Conservation (phyloP, 2,797 vertebrate genomes). For the Chromobotia macracanthus region DNA sequence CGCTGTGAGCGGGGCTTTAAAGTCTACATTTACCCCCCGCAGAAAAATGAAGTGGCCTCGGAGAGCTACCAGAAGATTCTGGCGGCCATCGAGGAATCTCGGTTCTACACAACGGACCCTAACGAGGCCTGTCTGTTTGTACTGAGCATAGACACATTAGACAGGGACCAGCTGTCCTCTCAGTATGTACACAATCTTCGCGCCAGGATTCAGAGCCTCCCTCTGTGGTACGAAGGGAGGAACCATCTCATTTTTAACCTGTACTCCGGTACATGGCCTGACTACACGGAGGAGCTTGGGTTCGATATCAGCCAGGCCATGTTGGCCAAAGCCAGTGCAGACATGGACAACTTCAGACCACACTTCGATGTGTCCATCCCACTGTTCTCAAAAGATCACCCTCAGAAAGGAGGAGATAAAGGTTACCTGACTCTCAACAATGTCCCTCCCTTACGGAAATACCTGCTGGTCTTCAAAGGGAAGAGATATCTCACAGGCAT, state of each 20-base stretch:
- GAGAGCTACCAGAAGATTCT: conserved; percentile 82
- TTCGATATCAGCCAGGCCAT: conserved; percentile 83
- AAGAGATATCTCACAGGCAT: conserved; percentile 85
- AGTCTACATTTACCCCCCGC: conserved; percentile 79
- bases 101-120: conserved; percentile 78
- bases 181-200: conserved; percentile 78
- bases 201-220: conserved; percentile 77
- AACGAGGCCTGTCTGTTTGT: conserved; percentile 77
- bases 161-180: conserved; percentile 79
- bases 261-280: conserved; percentile 83
- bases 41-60: conserved; percentile 75
- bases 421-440: conserved; percentile 72
- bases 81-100: conserved; percentile 76
- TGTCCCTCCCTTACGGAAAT: conserved; percentile 77
- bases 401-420: conserved; percentile 72
- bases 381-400: conserved; percentile 83
- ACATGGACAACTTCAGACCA: conserved; percentile 78
- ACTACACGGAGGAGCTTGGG: conserved; percentile 82
- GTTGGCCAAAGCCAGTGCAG: conserved; percentile 80
- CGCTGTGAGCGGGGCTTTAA: conserved; percentile 78
- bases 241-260: conserved; percentile 85
- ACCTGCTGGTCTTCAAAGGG: conserved; percentile 83
- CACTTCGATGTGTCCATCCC: conserved; percentile 83
- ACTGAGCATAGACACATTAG: conserved; percentile 80
- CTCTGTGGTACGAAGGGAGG: conserved; percentile 80